A percentile compares a stretch with the other conserved stretches of the same genome.
These are phyloP conservation scores for Bicyclus anynana DNA, from an alignment of 1,140 invertebrate genomes.

Conservation along the genomic window DNA sequence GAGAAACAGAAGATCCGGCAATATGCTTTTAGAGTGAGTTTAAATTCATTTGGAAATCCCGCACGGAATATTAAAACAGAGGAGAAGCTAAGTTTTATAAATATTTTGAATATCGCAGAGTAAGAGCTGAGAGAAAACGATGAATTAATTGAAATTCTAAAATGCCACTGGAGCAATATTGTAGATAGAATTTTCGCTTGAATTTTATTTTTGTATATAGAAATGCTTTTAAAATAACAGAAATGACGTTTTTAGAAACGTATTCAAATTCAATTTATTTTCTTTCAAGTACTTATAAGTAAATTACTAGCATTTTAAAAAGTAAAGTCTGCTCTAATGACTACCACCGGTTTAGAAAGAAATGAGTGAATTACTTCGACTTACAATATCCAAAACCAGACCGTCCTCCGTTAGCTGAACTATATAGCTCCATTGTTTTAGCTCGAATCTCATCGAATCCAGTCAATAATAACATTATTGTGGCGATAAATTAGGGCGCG, in stretches of 20 bases:
- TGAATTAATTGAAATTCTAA: background rate
- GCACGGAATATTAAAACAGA: background rate
- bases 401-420: too few species aligned
- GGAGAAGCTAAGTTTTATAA: background rate
- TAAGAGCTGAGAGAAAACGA: background rate
- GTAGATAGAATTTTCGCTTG: background rate
- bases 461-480: constrained; percentile 7
- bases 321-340: too few species aligned
- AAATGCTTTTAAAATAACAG: background rate
- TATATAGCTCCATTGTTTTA: background rate
- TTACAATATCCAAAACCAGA: too few species aligned
- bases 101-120: background rate
- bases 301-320: too few species aligned
- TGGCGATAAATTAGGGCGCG: constrained; percentile 10
- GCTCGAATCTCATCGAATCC: background rate
- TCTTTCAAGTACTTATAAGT: too few species aligned
- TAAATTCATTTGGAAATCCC: constrained; percentile 2
- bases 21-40: background rate
- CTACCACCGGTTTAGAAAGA: too few species aligned
- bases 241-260: too few species aligned
- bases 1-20: background rate
- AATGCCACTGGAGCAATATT: background rate
- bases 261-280: too few species aligned
- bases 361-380: too few species aligned
- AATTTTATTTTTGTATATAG: background rate